These are phyloP conservation scores for Gadus chalcogrammus DNA, from an alignment of 2,113 vertebrate species.

Conservation along the genomic window DNA sequence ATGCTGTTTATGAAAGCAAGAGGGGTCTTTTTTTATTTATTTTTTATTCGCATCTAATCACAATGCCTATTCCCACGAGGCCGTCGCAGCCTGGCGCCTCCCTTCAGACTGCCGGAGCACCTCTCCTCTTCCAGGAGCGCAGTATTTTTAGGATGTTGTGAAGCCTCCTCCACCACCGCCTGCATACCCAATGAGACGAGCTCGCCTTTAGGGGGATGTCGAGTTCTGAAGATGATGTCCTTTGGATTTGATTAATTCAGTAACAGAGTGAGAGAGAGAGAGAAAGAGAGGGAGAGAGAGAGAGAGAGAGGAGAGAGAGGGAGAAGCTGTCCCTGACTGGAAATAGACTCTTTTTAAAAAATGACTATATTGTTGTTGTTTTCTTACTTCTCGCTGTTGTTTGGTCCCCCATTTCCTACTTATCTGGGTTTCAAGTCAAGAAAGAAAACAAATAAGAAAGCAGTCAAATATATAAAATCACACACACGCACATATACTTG, in stretches of 20 bases:
- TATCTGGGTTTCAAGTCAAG: slow-evolving; percentile 62
- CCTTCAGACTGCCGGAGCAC: slow-evolving; percentile 87
- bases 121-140: slow-evolving; percentile 87
- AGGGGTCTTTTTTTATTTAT: slow-evolving; percentile 17
- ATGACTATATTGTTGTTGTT: slow-evolving; percentile 75
- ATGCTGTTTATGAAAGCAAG: slow-evolving; percentile 88
- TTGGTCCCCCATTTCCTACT: slow-evolving; percentile 65
- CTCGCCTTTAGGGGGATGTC: slow-evolving; percentile 96
- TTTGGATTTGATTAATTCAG: slow-evolving; percentile 98
- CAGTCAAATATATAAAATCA: slow-evolving; percentile 34
- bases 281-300: slow-evolving; percentile 27
- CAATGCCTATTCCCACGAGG: slow-evolving; percentile 86
- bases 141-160: slow-evolving; percentile 99
- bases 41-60: slow-evolving; percentile 84
- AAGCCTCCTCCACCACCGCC: slow-evolving; percentile 81
- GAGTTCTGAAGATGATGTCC: slow-evolving; percentile 97
- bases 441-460: slow-evolving; percentile 59
- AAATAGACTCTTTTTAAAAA: slow-evolving; percentile 79
- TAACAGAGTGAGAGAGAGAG: slow-evolving; percentile 69
- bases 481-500: slow-evolving; percentile 19
- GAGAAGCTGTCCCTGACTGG: slow-evolving; percentile 78
- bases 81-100: slow-evolving; percentile 86
- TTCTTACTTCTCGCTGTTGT: slow-evolving; percentile 61
- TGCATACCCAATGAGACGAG: slow-evolving; percentile 92
- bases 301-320: too few species aligned